Conservation (phyloP, 1,140 invertebrate species). For the Drosophila orena region DNA sequence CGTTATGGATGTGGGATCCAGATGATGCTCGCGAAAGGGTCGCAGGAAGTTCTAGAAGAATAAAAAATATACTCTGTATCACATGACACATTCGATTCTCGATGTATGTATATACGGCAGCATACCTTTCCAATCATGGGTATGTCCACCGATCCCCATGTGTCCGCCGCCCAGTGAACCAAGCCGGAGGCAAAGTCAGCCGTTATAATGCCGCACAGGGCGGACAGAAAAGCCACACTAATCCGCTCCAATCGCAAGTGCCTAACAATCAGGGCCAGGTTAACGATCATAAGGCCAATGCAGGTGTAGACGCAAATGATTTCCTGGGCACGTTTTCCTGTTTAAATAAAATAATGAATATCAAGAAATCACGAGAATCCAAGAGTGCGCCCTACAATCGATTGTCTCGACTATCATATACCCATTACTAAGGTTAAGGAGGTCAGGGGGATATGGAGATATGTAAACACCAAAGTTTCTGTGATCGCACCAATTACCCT, state of each 20-base stretch:
- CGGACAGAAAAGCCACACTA: conserved; percentile 91
- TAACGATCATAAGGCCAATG: conserved; percentile 92
- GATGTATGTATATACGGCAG: too few relatives aligned
- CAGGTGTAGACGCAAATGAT: conserved; percentile 94
- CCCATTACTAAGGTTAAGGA: too few relatives aligned
- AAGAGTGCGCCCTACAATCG: background rate
- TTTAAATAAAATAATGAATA: background rate
- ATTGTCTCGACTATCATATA: background rate
- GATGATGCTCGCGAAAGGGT: conserved; percentile 99
- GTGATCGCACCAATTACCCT: too few relatives aligned
- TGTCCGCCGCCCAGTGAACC: conserved; percentile 99
- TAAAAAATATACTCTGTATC: conserved; percentile 42
- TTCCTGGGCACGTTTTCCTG: conserved; percentile 98
- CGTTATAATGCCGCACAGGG: conserved; percentile 95
- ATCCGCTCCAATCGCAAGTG: conserved; percentile 91
- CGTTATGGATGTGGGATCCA: conserved; percentile 99
- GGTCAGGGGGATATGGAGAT: too few relatives aligned
- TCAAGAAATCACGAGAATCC: too few relatives aligned
- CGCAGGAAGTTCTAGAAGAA: conserved; percentile 94
- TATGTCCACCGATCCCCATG: conserved; percentile 97
- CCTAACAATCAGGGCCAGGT: conserved; percentile 87
- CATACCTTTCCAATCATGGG: conserved; percentile 94
- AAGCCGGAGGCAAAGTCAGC: conserved; percentile 98
- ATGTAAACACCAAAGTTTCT: too few relatives aligned
- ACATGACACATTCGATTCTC: too few relatives aligned